Percentiles rank a stretch among this genome's conserved stretches.
Evolutionary conservation across 2,113 vertebrate genomes (phyloP).

Genomic region (Baryphthengus martii): DNA sequence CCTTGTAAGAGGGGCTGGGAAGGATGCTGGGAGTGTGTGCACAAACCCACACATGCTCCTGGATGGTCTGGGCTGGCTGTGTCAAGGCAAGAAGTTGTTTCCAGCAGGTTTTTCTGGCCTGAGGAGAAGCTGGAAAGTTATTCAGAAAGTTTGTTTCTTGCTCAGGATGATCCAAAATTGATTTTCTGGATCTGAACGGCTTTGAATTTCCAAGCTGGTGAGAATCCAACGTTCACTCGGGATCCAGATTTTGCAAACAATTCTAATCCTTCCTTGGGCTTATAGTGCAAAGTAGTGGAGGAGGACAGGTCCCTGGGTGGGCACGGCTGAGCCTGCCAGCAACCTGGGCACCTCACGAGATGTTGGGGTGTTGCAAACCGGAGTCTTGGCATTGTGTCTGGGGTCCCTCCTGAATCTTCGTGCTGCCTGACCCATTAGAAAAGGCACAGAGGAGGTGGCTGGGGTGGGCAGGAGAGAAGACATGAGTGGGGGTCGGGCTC

Average conservation of each 20-base stretch:
- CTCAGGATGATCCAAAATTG: neutral
- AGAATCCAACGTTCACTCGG: neutral
- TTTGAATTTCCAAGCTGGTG: neutral
- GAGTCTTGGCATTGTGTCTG: rapidly evolving
- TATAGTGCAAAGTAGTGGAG: rapidly evolving
- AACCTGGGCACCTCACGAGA: rapidly evolving
- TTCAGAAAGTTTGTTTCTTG: neutral
- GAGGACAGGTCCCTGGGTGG: neutral
- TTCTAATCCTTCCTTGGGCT: neutral
- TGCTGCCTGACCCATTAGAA: rapidly evolving
- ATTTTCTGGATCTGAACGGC: neutral
- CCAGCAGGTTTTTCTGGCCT: neutral
- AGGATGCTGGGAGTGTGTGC: neutral
- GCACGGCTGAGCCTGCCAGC: neutral
- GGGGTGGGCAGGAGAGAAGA: neutral
- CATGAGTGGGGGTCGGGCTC: neutral
- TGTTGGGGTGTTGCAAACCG: neutral
- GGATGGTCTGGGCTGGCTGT: neutral
- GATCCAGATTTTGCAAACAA: neutral
- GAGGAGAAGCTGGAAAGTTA: neutral
- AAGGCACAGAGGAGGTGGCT: neutral
- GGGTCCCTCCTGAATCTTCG: neutral
- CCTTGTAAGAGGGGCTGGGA: neutral
- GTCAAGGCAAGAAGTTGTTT: neutral
- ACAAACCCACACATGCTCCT: neutral